Conservation (phyloP, 64 coral and sea anemone genomes). For the Anthopleura sola region DNA sequence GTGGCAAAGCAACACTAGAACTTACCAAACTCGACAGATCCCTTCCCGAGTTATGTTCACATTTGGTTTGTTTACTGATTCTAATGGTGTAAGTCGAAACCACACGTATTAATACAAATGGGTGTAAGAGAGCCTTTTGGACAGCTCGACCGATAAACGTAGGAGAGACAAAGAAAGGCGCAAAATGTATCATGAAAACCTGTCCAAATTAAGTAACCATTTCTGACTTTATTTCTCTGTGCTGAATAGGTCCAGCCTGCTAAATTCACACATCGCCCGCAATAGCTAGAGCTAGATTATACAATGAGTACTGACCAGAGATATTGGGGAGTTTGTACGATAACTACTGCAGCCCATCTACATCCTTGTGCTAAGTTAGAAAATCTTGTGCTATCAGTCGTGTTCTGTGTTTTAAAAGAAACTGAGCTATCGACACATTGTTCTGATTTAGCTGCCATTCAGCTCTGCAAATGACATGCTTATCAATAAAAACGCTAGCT, state of each 20-base stretch:
- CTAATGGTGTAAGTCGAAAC: conserved; percentile 30
- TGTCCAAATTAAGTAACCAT: conserved; percentile 16
- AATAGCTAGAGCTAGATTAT: neutral
- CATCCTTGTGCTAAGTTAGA: neutral
- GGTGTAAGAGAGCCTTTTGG: conserved; percentile 4
- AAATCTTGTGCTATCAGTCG: neutral
- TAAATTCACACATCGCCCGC: neutral
- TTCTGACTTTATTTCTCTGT: neutral
- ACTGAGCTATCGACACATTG: conserved; percentile 7
- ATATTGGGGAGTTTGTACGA: neutral
- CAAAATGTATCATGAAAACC: conserved; percentile 8
- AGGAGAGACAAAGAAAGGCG: neutral
- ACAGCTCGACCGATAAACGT: conserved; percentile 8
- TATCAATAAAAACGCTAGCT: conserved; percentile 15
- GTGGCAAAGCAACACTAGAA: conserved; percentile 5
- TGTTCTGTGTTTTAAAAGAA: neutral
- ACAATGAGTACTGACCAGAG: neutral
- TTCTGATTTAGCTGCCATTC: conserved; percentile 17
- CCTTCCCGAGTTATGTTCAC: conserved; percentile 8
- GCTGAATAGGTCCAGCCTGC: neutral
- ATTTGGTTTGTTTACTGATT: conserved; percentile 22
- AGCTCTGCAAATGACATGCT: neutral
- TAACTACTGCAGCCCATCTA: neutral
- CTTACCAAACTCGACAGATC: neutral
- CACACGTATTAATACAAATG: conserved; percentile 23